phyloP scores from a whole-genome alignment of 2,113 vertebrate species.

The Coturnix japonica region DNA sequence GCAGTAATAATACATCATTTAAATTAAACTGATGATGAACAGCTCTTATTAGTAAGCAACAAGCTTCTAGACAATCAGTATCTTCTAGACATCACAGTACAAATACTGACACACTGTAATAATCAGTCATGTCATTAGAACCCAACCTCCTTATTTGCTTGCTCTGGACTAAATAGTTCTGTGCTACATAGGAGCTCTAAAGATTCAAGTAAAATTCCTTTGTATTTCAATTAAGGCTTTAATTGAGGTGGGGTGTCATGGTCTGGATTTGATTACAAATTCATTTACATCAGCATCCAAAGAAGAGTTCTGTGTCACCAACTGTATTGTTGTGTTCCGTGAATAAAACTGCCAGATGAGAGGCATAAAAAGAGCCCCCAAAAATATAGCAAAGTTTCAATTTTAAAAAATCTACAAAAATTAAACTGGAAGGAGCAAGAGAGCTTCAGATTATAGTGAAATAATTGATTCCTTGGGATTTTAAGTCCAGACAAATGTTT shows the following conservation, averaged over 20 bases:
- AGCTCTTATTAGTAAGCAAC: not conserved
- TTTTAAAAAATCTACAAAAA: not conserved
- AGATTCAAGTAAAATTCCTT: not conserved
- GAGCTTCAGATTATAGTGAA: not conserved
- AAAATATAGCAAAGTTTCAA: not conserved
- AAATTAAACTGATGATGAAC: not conserved
- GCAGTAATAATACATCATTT: not conserved
- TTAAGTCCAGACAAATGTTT: not conserved
- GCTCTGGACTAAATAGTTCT: not conserved
- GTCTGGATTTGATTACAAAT: not conserved
- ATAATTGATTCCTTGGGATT: not conserved
- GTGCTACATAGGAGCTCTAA: not conserved
- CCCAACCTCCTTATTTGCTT: not conserved
- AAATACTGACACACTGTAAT: not conserved
- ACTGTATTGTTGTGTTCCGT: not conserved
- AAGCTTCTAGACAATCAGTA: not conserved
- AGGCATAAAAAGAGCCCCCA: conserved; percentile 18
- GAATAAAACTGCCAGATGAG: conserved; percentile 18
- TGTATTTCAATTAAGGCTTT: not conserved
- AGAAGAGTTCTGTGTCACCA: not conserved
- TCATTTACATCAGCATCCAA: conserved; percentile 57
- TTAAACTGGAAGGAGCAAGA: not conserved
- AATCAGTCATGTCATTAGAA: not conserved
- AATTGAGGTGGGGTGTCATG: not conserved
- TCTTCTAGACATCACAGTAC: not conserved